Conservation (phyloP, 2,797 vertebrate genomes). For the Acropternis orthonyx region DNA sequence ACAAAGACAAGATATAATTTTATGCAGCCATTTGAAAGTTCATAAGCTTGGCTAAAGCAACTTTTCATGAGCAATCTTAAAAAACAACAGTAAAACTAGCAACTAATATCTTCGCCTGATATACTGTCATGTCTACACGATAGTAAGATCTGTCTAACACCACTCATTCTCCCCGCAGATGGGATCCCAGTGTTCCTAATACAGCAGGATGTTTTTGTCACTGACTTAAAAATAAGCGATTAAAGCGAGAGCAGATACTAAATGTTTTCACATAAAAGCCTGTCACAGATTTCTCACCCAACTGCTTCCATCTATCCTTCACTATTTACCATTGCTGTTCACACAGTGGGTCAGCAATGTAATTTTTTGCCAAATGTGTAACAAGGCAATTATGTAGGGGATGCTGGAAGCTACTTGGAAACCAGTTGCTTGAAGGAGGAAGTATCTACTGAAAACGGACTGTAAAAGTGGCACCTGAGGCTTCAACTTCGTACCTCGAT, state of each 20-base stretch:
- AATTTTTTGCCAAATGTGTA: conserved; percentile 15
- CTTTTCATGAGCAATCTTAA: conserved; percentile 20
- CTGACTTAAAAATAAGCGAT: conserved; percentile 17
- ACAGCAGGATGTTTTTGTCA: conserved; percentile 47
- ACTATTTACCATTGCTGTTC: not conserved
- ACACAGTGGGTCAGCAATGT: not conserved
- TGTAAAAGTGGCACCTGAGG: not conserved
- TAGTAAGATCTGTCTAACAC: not conserved
- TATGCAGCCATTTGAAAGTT: conserved; percentile 16
- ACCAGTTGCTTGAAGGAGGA: not conserved
- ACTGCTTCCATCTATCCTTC: conserved; percentile 12
- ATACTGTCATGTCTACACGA: rapidly evolving
- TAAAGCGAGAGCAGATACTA: not conserved
- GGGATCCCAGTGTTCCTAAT: conserved; percentile 9
- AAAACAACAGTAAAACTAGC: conserved; percentile 26
- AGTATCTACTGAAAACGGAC: not conserved
- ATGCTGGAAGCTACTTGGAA: not conserved
- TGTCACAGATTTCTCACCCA: conserved; percentile 30
- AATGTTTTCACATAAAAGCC: conserved; percentile 46
- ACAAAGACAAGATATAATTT: conserved; percentile 41
- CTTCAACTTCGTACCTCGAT: not conserved
- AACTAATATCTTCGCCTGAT: not conserved
- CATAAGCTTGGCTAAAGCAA: not conserved
- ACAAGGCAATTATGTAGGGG: not conserved
- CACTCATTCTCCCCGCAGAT: not conserved